phyloP scores from a whole-genome alignment of 1,140 invertebrate genomes.

The Temnothorax curvispinosus region DNA sequence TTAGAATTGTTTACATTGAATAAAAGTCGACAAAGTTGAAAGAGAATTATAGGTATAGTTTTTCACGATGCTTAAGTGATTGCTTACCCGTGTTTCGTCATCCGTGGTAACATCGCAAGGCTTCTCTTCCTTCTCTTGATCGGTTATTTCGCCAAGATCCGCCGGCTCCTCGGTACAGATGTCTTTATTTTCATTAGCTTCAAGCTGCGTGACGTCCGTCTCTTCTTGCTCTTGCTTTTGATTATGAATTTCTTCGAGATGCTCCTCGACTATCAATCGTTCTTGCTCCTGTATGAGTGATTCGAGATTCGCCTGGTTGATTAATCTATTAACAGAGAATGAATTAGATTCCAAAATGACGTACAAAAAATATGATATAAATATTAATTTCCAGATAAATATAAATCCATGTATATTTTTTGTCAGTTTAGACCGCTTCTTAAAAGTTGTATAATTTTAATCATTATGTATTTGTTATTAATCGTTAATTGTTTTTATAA shows the following conservation, averaged over 20 bases:
- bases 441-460: background rate
- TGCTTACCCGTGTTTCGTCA: constrained; percentile 78
- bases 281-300: constrained; percentile 76
- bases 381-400: constrained; percentile 20
- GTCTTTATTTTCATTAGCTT: constrained; percentile 53
- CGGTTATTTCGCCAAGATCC: constrained; percentile 62
- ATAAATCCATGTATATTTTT: background rate
- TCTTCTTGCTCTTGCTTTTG: constrained; percentile 80
- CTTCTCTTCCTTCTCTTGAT: constrained; percentile 80
- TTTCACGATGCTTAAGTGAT: background rate
- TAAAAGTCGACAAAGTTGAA: background rate
- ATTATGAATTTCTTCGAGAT: constrained; percentile 74
- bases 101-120: constrained; percentile 77
- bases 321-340: background rate
- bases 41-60: background rate
- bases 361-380: background rate
- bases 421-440: background rate
- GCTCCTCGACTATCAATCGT: constrained; percentile 70
- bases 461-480: background rate
- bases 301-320: constrained; percentile 67
- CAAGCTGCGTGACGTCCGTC: constrained; percentile 51
- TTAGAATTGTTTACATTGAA: background rate
- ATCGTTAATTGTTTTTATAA: background rate
- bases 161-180: constrained; percentile 62
- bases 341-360: background rate